Evolutionary conservation across 2,888 invertebrate species (phyloP), one percentile per base, ranked within the genome.

Genomic region (Melinaea marsaeus): DNA sequence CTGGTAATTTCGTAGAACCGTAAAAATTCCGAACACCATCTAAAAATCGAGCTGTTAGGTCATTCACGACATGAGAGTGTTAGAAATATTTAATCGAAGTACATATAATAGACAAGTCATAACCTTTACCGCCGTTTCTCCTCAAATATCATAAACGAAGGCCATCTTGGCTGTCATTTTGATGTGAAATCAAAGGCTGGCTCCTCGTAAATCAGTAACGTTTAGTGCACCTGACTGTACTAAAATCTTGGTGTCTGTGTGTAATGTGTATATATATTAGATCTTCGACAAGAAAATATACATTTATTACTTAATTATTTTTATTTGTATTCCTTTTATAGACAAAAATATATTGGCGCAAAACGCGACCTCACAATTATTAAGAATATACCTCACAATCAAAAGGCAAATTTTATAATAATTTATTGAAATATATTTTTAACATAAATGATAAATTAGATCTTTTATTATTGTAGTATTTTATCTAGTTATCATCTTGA

Each of bases 201-300:
- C 22, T 7, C 22, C 51, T 51, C 51, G 51, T 64, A 64, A 64
- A 37, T 61, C 45, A 46, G 46, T 48, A 61, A 47, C 65, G 55
- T 65, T 65, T 62, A 57, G 67, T 57, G 56, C 67, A 67, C 65
- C 67, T 67, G 62, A 57, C 61, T 62, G 66, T 61, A 67, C 56
- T 67, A 61, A 67, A 67, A 62, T 56, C 45, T 58, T 37, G 4
- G 11, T 57, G 57, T 51, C 33, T 57, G 33, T 33, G 4, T 56
- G n/a, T 13, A n/a, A 22, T 57, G 37, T 33, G 32, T 45, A n/a
- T 35, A 57, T 51, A 57, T 57, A 3, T 47, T 45, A 55, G 46
- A 47, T 46, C 55, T n/a, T n/a, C n/a, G n/a, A n/a, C n/a, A n/a
- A n/a, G n/a, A n/a, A n/a, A n/a, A n/a, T n/a, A n/a, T n/a, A n/a